Conservation (phyloP, 2,888 invertebrate genomes). For the Steinernema scapterisci region DNA sequence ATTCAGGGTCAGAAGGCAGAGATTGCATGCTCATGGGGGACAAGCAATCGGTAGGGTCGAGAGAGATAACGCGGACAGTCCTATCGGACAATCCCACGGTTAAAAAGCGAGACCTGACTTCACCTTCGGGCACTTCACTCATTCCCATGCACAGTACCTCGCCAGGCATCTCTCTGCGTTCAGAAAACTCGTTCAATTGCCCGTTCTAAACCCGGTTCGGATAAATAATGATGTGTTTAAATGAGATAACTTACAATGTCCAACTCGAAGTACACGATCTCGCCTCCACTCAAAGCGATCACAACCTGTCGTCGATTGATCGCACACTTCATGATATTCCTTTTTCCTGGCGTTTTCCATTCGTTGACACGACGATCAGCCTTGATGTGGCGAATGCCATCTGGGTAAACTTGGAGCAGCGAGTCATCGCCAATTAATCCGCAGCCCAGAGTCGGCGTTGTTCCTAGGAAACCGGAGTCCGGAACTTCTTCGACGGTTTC, state of each 20-base stretch:
- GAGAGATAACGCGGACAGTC: conserved; percentile 93
- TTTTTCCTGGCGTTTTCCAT: conserved; percentile 98
- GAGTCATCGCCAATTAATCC: conserved; percentile 96
- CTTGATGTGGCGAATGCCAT: conserved; percentile 96
- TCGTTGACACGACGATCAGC: conserved; percentile 97
- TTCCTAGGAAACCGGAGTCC: conserved; percentile 97
- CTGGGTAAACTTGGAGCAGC: conserved; percentile 95
- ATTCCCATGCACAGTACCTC: conserved; percentile 98
- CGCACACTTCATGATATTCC: conserved; percentile 94
- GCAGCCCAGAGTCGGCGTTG: conserved; percentile 96
- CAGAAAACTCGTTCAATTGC: conserved; percentile 95
- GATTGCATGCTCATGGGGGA: conserved; percentile 80
- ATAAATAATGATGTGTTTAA: neutral
- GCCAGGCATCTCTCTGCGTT: conserved; percentile 91
- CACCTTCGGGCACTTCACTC: conserved; percentile 90
- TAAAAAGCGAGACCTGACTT: conserved; percentile 74
- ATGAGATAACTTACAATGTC: conserved; percentile 80
- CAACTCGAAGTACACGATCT: conserved; percentile 99
- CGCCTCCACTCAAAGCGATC: conserved; percentile 88
- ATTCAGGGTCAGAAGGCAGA: conserved; percentile 91
- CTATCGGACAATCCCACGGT: conserved; percentile 79
- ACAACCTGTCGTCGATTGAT: conserved; percentile 98
- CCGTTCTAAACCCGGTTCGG: conserved; percentile 78
- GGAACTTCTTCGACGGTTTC: conserved; percentile 99
- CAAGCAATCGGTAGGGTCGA: conserved; percentile 90